These are phyloP conservation scores for Anthopleura xanthogrammica DNA, from an alignment of 92 coral and sea anemone species.

Conservation along the genomic window DNA sequence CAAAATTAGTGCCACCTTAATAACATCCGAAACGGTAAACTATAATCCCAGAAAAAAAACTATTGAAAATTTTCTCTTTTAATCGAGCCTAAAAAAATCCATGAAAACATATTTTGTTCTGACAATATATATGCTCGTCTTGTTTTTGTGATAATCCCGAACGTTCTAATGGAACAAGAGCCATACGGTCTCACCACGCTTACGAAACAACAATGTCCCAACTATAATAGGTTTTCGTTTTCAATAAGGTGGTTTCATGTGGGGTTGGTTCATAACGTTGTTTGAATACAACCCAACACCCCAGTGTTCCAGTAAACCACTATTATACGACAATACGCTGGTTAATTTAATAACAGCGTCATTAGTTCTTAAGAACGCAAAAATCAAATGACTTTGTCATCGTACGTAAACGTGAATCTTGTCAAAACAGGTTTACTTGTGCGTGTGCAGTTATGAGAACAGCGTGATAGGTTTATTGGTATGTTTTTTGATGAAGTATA, in stretches of 20 bases:
- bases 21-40: background rate
- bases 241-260: constrained; percentile 2
- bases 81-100: background rate
- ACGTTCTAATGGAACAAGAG: background rate
- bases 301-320: background rate
- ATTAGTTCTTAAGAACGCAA: background rate
- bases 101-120: background rate
- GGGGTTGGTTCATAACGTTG: background rate
- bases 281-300: background rate
- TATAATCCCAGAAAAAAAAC: too few relatives aligned
- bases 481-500: background rate
- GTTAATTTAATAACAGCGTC: background rate
- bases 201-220: background rate
- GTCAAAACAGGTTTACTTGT: background rate
- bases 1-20: background rate
- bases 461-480: background rate
- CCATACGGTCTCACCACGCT: background rate
- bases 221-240: background rate
- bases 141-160: background rate
- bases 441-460: background rate
- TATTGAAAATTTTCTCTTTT: background rate
- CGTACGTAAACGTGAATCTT: background rate
- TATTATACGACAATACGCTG: background rate
- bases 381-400: background rate
- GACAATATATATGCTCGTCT: background rate